phyloP scores from a whole-genome alignment of 2,113 vertebrate genomes.

The Amazona vittata region DNA sequence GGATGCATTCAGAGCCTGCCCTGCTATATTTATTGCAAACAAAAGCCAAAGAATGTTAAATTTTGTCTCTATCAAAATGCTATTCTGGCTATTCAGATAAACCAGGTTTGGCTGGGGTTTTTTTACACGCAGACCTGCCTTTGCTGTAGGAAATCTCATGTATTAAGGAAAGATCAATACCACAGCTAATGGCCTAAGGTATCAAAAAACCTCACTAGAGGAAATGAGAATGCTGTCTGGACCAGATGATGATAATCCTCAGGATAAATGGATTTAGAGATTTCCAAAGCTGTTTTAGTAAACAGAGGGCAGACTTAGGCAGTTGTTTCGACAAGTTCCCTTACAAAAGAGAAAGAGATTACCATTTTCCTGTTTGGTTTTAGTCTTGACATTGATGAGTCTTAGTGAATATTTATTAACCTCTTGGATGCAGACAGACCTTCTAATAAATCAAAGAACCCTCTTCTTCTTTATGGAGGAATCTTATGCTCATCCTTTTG shows the following conservation, averaged over 20 bases:
- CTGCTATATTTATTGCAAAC: conserved; percentile 38
- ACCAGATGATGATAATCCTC: conserved; percentile 69
- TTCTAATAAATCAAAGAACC: neutral
- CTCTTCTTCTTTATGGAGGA: neutral
- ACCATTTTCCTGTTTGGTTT: conserved; percentile 67
- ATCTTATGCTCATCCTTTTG: neutral
- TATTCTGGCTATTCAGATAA: conserved; percentile 57
- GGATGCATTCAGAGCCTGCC: neutral
- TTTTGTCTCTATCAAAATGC: conserved; percentile 26
- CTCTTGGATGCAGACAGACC: conserved; percentile 14
- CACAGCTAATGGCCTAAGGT: conserved; percentile 70
- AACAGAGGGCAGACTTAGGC: conserved; percentile 65
- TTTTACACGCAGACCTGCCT: conserved; percentile 31
- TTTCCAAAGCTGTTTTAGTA: conserved; percentile 66
- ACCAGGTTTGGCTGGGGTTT: neutral
- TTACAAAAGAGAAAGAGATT: conserved; percentile 59
- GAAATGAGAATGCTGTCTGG: conserved; percentile 74
- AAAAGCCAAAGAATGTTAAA: conserved; percentile 46
- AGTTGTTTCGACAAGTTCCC: conserved; percentile 68
- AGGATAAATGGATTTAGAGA: conserved; percentile 73
- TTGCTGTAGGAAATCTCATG: conserved; percentile 58
- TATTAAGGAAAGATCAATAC: conserved; percentile 73
- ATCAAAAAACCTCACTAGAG: conserved; percentile 62
- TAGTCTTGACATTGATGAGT: conserved; percentile 33
- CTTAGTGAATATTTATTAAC: conserved; percentile 47